A percentile compares a stretch with the other conserved stretches of the same genome.
Conservation (phyloP, 2,888 invertebrate species). For the Drosophila atripex region DNA sequence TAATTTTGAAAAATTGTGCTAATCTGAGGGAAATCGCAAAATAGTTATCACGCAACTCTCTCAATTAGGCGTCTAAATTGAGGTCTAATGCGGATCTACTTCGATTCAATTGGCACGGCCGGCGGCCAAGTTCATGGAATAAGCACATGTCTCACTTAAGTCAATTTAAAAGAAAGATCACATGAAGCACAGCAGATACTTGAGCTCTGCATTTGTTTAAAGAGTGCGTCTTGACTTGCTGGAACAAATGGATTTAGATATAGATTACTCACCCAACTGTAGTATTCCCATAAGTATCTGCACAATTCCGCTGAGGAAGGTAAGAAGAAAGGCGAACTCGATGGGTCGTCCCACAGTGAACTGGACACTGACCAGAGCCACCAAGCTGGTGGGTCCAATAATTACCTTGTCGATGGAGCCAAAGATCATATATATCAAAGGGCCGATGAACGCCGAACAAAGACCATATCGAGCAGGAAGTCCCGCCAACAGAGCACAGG, state of each 20-base stretch:
- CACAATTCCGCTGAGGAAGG: constrained; percentile 91
- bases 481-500: constrained; percentile 94
- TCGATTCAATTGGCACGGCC: constrained; percentile 24
- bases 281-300: constrained; percentile 92
- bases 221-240: neutral
- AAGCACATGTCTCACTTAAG: constrained; percentile 30
- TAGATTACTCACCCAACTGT: constrained; percentile 87
- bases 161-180: constrained; percentile 39
- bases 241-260: neutral
- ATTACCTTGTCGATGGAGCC: constrained; percentile 92
- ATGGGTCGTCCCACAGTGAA: constrained; percentile 89
- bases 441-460: constrained; percentile 95
- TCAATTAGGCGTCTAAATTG: constrained; percentile 28
- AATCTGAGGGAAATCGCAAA: constrained; percentile 23
- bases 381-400: constrained; percentile 94
- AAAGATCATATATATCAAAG: constrained; percentile 93
- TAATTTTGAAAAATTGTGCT: constrained; percentile 28
- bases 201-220: neutral
- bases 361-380: constrained; percentile 90
- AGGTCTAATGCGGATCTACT: constrained; percentile 29
- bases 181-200: constrained; percentile 1
- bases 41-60: constrained; percentile 16
- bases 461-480: constrained; percentile 95
- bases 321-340: constrained; percentile 90
- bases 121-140: constrained; percentile 29